Base-by-base conservation (phyloP, 92 coral and sea anemone genomes). In the Blastomussa wellsi region DNA sequence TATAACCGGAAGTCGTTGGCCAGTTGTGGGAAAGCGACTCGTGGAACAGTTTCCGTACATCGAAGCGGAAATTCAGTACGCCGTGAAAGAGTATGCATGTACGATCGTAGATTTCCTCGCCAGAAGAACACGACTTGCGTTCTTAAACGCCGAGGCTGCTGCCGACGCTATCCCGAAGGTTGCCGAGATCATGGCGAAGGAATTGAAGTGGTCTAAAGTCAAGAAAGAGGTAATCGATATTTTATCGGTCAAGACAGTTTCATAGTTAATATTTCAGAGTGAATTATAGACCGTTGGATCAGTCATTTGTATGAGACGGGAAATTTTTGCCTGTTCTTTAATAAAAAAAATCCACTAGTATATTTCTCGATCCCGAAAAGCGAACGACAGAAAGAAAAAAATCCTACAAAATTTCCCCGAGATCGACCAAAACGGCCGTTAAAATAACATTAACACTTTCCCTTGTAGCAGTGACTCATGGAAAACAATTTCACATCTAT, bases 161-260 rank as follows among this genome's bases (percentile, higher is more conserved):
- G 84, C 85, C 44, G 98, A 96, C 37, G 93, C 92, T 26, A 87
- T 91, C 8, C 97, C 99, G 35, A 89, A 91, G 82, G 92, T 96
- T 72, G 99, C 92, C 48, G 99, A 96, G 17, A 88, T 96, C 79
- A 92, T 96, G 99, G 98, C 90, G n/a, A 92, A 93, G 87, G 99
- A 96, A 81, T 88, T 96, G 79, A 89, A 90, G 74, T 96, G 99
- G 99, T 89, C 90, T 82, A 87, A 88, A 78, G 86, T 91, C 55
- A 88, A 88, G 79, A 91, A 96, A 79, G 90, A 94, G 99, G 99
- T 96, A 88, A 69, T 31, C 29, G 39, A 71, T 72, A 53, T 35
- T 14, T 28, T 0, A 3, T 29, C 42, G 65, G 65, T 1, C 20
- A 52, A 47, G 73, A 47, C 1, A 35, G n/a, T 33, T 47, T 73